Base-by-base conservation (phyloP, 2,888 invertebrate genomes). In the Epirrita christyi region DNA sequence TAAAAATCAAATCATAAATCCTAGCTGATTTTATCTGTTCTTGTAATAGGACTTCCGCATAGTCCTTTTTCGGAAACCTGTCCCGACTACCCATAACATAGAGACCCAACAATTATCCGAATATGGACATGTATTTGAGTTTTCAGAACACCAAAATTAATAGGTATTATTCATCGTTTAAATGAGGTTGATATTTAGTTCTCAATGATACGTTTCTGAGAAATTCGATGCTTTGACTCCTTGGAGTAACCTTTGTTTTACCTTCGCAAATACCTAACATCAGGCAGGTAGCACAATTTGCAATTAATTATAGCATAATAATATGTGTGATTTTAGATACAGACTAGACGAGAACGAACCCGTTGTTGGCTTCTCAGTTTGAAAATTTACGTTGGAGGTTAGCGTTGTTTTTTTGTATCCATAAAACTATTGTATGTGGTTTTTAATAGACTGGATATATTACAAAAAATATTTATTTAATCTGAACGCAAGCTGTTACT, bases 401-500 rank as follows among this genome's bases (percentile, higher is more conserved):
- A 21, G 21, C 21, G 4, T 21, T 21, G 21, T 21, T 21, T 21
- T 21, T 21, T 21, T 21, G 4, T 21, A 21, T 3, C 2, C 2
- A 21, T 3, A 21, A 21, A 21, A 2, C 4, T 21, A 2, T 4
- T 3, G 21, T 15, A 42, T 27, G 37, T 40, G 29, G 11, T 11
- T 44, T 44, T 38, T 32, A 44, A 50, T 45, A 53, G 32, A 36
- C 48, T 15, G 32, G n/a, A 41, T 38, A 54, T 41, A 59, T 59
- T 50, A 40, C 51, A 46, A 60, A 56, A 64, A 61, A 57, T 53
- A 55, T 61, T 60, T 46, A 41, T 52, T 52, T 52, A 62, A 67
- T 61, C 64, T 63, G 59, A 63, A 56, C 56, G 65, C 65, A 67
- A 67, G 67, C 67, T 67, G 67, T 59, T 63, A 65, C 61, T 56